These are phyloP conservation scores for Diplosoma virens DNA, from an alignment of 23 tunicate genomes.

Conservation along the genomic window DNA sequence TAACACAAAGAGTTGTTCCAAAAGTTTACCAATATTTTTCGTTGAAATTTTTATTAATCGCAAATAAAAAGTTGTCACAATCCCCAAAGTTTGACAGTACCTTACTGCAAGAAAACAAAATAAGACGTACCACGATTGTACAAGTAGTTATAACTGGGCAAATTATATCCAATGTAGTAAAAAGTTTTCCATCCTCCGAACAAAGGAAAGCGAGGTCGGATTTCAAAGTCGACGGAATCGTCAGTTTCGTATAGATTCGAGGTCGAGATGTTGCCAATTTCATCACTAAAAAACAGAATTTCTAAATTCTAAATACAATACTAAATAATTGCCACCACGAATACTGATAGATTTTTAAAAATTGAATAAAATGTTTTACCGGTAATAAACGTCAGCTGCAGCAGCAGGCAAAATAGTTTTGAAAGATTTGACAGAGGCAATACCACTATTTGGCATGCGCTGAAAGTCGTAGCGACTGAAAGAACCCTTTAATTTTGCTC, in stretches of 20 bases:
- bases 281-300: constrained; percentile 74
- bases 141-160: constrained; percentile 88
- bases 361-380: too few relatives aligned
- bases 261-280: constrained; percentile 97
- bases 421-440: constrained; percentile 82
- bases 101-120: too few relatives aligned
- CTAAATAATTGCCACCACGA: too few relatives aligned
- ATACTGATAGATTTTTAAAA: too few relatives aligned
- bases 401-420: constrained; percentile 87
- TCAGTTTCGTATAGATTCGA: constrained; percentile 61
- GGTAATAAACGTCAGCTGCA: constrained; percentile 91
- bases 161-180: constrained; percentile 90
- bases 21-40: too few relatives aligned
- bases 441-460: constrained; percentile 78
- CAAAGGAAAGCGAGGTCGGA: constrained; percentile 95
- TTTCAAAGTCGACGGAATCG: constrained; percentile 89
- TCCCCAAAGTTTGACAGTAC: too few relatives aligned
- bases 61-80: too few relatives aligned
- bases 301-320: too few relatives aligned
- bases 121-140: constrained; percentile 54
- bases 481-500: constrained; percentile 91
- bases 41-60: too few relatives aligned
- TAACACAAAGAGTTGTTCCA: too few relatives aligned
- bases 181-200: constrained; percentile 99
- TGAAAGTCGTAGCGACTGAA: constrained; percentile 97